Evolutionary conservation across 2,888 invertebrate species (phyloP), one percentile per base, ranked within the genome.

Genomic region (Eupelmus urozonus): DNA sequence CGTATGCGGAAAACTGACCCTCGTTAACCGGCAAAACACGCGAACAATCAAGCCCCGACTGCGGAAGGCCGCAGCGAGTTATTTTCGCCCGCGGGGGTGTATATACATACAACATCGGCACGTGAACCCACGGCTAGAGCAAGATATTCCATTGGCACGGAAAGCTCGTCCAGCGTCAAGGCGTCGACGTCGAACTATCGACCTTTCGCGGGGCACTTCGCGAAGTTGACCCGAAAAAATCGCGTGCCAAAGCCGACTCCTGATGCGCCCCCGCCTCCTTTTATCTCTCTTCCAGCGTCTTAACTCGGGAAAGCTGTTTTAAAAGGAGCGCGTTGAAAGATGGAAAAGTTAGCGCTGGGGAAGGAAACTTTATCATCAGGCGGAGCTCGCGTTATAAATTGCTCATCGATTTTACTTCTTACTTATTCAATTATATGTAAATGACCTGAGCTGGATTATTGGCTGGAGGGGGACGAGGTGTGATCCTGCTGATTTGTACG

Each of bases 151-250:
- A n/a, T n/a, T n/a, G n/a, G n/a, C n/a, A 55, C 13, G 13, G n/a
- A 13, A 16, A 20, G 65, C 9, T 45, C n/a, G n/a, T n/a, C n/a
- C n/a, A n/a, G 13, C 13, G 45, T 34, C 34, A 9, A 45, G 16
- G 2, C 27, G n/a, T 18, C 49, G 9, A 27, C 16, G 66, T 34
- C 29, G 66, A 59, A 40, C 20, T 62, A 72, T 62, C 45, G 70
- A 71, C 59, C 59, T 70, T 13, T 27, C 29, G 40, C 55, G 42
- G 1, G 53, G 16, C 2, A 74, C 59, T 71, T 71, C 29, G 49
- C 60, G 29, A 70, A 72, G 51, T 72, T 72, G 71, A 72, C 71
- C 71, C 23, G 71, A 49, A 60, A 70, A 70, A 18, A 45, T 60
- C 62, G 34, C 34, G 53, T 59, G 71, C 71, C 71, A 72, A 62